A percentile compares a stretch with the other conserved stretches of the same genome.
phyloP scores from a whole-genome alignment of 2,113 vertebrate species.

The Centropristis striata region DNA sequence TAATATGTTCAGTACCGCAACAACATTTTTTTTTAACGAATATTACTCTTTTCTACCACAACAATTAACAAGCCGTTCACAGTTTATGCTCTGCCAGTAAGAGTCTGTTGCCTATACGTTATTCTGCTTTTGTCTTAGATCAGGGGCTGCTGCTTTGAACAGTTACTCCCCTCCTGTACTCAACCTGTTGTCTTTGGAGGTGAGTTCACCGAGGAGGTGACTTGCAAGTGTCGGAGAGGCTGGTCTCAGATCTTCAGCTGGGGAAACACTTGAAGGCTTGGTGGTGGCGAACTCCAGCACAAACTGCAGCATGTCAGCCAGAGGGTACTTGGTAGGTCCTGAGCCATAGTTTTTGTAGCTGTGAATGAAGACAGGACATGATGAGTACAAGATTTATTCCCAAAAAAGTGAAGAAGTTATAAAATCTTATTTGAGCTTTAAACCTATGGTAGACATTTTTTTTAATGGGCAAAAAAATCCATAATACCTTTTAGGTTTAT shows the following conservation, averaged over 20 bases:
- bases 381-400: not conserved
- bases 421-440: no score
- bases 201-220: slow-evolving; percentile 56
- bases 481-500: no score
- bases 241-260: slow-evolving; percentile 60
- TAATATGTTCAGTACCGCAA: not conserved
- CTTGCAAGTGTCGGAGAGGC: slow-evolving; percentile 38
- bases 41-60: not conserved
- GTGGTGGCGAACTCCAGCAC: slow-evolving; percentile 93
- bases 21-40: not conserved
- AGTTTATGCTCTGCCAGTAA: not conserved
- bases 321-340: slow-evolving; percentile 89
- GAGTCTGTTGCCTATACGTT: not conserved
- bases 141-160: not conserved
- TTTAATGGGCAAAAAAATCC: no score
- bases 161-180: not conserved
- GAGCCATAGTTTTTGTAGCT: slow-evolving; percentile 96
- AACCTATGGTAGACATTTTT: no score
- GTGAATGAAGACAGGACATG: not conserved
- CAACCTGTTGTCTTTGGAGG: slow-evolving; percentile 76
- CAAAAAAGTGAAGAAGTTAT: not conserved
- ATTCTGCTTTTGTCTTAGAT: not conserved
- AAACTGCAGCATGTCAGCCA: slow-evolving; percentile 95
- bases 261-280: slow-evolving; percentile 76
- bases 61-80: not conserved